Percentiles rank a stretch among this genome's conserved stretches.
Evolutionary conservation across 2,888 invertebrate species (phyloP).

Genomic region (Leptura quadrifasciata): DNA sequence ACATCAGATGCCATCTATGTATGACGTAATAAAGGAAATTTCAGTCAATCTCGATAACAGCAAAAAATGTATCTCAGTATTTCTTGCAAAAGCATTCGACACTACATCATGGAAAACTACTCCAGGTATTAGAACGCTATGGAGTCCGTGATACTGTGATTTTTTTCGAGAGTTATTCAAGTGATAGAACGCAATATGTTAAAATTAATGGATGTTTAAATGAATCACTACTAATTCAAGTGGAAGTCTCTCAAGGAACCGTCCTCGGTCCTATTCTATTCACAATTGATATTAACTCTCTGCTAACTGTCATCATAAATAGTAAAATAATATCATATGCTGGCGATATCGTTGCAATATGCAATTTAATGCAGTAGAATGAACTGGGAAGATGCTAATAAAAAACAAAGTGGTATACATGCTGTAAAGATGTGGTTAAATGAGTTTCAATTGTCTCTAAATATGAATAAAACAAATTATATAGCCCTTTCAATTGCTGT

Average conservation of each 20-base stretch:
- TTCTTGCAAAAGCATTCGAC: too few species aligned
- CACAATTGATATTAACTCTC: not conserved
- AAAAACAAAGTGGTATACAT: not conserved
- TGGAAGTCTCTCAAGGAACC: not conserved
- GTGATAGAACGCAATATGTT: not conserved
- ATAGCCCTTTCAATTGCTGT: too few species aligned
- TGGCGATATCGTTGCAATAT: not conserved
- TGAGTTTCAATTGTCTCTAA: too few species aligned
- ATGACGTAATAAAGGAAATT: too few species aligned
- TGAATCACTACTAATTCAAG: not conserved
- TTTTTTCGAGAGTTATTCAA: not conserved
- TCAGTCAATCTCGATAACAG: too few species aligned
- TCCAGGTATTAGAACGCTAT: too few species aligned
- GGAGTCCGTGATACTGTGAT: not conserved
- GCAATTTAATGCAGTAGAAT: not conserved
- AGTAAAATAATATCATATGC: not conserved
- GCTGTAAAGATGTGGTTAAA: too few species aligned
- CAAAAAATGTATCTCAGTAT: too few species aligned
- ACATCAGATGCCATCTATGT: too few species aligned
- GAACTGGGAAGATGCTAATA: not conserved
- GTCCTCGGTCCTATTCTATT: not conserved
- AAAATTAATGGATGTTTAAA: not conserved
- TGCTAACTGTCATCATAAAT: not conserved
- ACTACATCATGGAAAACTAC: too few species aligned
- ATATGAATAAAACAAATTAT: too few species aligned